Percentiles rank a stretch among this genome's conserved stretches.
Evolutionary conservation across 2,888 invertebrate genomes (phyloP).

Genomic region (Pyralis farinalis): DNA sequence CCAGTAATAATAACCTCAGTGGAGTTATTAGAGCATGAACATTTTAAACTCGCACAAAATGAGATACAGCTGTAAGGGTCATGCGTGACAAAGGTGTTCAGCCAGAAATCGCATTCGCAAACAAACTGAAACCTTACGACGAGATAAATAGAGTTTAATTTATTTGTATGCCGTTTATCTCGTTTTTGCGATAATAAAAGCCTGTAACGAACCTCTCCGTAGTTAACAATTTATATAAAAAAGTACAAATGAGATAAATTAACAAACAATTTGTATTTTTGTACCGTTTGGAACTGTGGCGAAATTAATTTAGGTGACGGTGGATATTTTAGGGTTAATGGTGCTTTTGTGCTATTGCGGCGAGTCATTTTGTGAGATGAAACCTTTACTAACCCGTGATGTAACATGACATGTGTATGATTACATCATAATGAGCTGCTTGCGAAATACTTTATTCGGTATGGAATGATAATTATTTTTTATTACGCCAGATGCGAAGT

Average conservation of each 20-base stretch:
- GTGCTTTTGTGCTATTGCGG: not conserved
- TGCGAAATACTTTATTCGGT: no score
- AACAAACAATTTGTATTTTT: conserved; percentile 7
- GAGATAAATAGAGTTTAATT: conserved; percentile 1
- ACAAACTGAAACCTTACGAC: conserved; percentile 6
- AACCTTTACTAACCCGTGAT: no score
- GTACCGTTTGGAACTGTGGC: conserved; percentile 1
- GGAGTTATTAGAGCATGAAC: conserved; percentile 32
- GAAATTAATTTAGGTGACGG: conserved; percentile 3
- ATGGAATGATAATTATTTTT: no score
- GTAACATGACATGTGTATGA: no score
- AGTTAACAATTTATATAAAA: no score
- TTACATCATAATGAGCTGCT: no score
- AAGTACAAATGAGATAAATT: not conserved
- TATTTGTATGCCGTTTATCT: not conserved
- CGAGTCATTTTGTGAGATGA: no score
- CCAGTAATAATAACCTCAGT: conserved; percentile 8
- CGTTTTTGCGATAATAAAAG: not conserved
- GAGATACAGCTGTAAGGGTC: conserved; percentile 28
- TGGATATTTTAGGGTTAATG: not conserved
- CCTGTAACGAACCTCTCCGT: no score
- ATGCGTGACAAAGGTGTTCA: conserved; percentile 27
- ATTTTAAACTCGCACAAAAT: conserved; percentile 34
- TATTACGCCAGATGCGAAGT: no score
- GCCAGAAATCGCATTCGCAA: not conserved